These are phyloP conservation scores for Malurus splendens DNA, from an alignment of 2,797 vertebrate genomes.

Conservation along the genomic window DNA sequence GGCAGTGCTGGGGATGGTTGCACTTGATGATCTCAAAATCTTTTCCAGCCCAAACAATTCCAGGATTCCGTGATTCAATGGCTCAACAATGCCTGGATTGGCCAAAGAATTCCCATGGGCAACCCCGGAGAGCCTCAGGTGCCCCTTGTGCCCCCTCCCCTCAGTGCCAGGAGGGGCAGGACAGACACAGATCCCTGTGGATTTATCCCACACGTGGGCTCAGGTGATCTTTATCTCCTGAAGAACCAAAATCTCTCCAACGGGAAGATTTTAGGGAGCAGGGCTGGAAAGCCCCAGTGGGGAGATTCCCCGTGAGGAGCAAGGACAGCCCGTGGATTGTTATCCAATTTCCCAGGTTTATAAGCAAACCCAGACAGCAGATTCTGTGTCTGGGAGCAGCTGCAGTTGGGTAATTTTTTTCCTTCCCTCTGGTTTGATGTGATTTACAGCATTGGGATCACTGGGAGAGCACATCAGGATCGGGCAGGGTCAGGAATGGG, in stretches of 20 bases:
- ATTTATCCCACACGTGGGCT: fast-evolving
- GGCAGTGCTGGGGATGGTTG: not conserved
- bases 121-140: not conserved
- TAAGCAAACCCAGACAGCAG: not conserved
- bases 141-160: not conserved
- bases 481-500: not conserved
- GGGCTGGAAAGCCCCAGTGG: not conserved
- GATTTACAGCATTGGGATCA: fast-evolving
- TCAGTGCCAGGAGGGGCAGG: not conserved
- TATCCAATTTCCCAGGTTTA: fast-evolving
- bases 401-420: not conserved
- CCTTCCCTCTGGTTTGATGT: not conserved
- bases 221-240: not conserved
- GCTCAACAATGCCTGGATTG: fast-evolving
- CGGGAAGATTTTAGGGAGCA: not conserved
- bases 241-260: not conserved
- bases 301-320: not conserved
- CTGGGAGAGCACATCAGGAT: not conserved
- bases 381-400: not conserved
- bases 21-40: fast-evolving
- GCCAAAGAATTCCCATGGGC: not conserved
- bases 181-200: not conserved
- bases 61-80: not conserved
- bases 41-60: not conserved
- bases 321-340: not conserved